phyloP scores from a whole-genome alignment of 2,113 vertebrate species.

The Calyptommatus sinebrachiatus region DNA sequence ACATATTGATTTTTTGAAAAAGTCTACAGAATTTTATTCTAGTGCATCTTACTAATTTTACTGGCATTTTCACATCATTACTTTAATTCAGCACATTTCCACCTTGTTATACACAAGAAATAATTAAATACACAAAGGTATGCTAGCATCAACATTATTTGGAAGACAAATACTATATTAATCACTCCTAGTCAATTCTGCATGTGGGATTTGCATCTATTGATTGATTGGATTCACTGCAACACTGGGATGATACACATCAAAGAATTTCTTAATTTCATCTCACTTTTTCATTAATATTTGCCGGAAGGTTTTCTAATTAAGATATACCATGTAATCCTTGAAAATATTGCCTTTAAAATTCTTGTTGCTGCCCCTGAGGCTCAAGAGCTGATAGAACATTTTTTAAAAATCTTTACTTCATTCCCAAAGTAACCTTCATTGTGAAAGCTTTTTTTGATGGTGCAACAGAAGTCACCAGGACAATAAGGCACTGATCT shows the following conservation, averaged over 20 bases:
- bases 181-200: neutral
- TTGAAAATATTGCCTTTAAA: neutral
- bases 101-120: neutral
- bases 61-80: neutral
- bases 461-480: no score
- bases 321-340: neutral
- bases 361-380: neutral
- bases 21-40: neutral
- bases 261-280: no score
- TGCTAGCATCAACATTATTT: slow-evolving; percentile 1
- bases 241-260: neutral
- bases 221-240: neutral
- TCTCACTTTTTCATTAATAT: neutral
- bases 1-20: neutral
- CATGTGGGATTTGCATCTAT: neutral
- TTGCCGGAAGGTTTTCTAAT: neutral
- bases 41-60: neutral
- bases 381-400: no score
- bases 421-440: no score
- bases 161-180: neutral
- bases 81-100: neutral
- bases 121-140: neutral
- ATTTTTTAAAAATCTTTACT: no score
- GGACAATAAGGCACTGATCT: no score
- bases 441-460: no score